Evolutionary conservation across 2,113 vertebrate genomes (phyloP).

Genomic region (Thomomys bottae): DNA sequence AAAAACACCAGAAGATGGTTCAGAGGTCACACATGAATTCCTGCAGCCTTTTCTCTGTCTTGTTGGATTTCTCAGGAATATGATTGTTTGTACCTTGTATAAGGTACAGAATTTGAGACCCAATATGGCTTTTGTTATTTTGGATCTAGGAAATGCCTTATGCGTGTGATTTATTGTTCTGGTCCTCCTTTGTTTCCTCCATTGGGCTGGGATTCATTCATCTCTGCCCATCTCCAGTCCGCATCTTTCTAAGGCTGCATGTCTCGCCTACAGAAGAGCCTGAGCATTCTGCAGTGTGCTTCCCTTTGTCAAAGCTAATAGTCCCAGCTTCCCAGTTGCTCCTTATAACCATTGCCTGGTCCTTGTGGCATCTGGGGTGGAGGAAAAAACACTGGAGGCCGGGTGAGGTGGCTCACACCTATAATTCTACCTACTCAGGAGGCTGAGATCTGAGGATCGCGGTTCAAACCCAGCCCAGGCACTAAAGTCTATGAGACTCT

Average conservation of each 20-base stretch:
- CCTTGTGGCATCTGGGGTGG: not conserved
- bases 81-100: not conserved
- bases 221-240: not conserved
- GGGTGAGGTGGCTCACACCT: too few species aligned
- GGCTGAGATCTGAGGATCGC: too few species aligned
- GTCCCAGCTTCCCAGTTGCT: not conserved
- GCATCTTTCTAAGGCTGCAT: not conserved
- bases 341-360: not conserved
- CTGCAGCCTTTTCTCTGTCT: not conserved
- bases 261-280: not conserved
- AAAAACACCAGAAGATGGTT: not conserved
- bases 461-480: too few species aligned
- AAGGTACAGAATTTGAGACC: constrained; percentile 9
- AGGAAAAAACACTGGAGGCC: not conserved
- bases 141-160: not conserved
- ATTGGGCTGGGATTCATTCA: not conserved
- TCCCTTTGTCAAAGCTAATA: not conserved
- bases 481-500: too few species aligned
- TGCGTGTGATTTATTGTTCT: not conserved
- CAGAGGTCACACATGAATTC: rapidly evolving
- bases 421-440: too few species aligned
- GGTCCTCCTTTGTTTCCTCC: not conserved
- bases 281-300: not conserved
- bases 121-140: not conserved
- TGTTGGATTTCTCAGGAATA: not conserved